phyloP scores from a whole-genome alignment of 2,113 vertebrate genomes.

The Protobothrops flavoviridis region DNA sequence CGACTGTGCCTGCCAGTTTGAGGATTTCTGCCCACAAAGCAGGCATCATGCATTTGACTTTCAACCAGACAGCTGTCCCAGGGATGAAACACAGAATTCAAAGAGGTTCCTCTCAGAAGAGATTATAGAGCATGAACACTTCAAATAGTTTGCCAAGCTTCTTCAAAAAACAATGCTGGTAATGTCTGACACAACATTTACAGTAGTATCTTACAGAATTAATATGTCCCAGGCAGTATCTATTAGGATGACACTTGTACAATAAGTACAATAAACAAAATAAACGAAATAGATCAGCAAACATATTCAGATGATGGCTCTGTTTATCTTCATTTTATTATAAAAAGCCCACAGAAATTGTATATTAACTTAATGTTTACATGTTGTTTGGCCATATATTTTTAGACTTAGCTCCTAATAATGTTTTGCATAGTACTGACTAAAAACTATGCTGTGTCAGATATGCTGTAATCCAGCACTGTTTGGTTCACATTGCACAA shows the following conservation, averaged over 20 bases:
- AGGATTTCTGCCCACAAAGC: constrained; percentile 16
- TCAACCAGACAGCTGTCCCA: constrained; percentile 27
- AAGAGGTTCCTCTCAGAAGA: background rate
- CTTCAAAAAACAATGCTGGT: background rate
- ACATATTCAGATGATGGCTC: background rate
- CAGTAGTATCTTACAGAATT: background rate
- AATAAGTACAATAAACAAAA: background rate
- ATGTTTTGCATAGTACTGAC: background rate
- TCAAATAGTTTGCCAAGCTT: constrained; percentile 20
- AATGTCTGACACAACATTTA: background rate
- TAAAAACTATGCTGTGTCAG: background rate
- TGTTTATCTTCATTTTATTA: constrained; percentile 7
- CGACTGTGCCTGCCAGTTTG: background rate
- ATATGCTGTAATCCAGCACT: background rate
- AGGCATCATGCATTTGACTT: constrained; percentile 46
- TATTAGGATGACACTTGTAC: rapidly evolving
- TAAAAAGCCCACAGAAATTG: background rate
- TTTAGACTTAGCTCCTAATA: background rate
- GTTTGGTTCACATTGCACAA: background rate
- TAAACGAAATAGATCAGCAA: background rate
- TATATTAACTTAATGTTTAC: background rate
- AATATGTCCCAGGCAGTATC: background rate
- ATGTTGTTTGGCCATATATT: background rate
- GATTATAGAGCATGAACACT: background rate
- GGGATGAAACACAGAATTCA: constrained; percentile 27